Evolutionary conservation across 2,888 invertebrate species (phyloP), one percentile per base, ranked within the genome.

Genomic region (Phortica okadai): DNA sequence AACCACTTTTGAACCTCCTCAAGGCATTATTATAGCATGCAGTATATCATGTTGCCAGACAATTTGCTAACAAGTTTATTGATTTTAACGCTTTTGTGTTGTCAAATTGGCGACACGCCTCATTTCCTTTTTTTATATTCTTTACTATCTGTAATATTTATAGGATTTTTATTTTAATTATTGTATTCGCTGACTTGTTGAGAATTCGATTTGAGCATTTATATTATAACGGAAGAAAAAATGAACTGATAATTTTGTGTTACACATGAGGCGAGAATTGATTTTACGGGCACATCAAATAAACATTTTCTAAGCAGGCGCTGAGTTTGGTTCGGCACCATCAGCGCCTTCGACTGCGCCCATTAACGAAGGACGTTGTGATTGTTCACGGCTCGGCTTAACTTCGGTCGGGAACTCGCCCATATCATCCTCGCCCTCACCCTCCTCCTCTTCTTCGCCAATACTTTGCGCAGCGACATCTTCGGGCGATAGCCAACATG

Each of bases 401-500:
- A 0, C 11, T 0, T 87, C 82, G 0, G 78, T 44, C 5, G 87
- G 50, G 0, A 59, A 16, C 1, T 44, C 67, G 10, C 6, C 21
- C 25, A 74, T 82, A 10, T 81, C 82, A 56, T 79, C 84, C 11
- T 77, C 83, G 11, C 25, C 44, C 1, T 42, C 83, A 8, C 33
- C 80, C 11, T 79, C 83, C 16, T 75, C 80, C 11, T 16, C 75
- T 4, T 44, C 78, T 11, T 82, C 82, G 0, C 64, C 78, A 6
- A 56, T 58, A 6, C 80, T 33, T 0, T 83, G 82, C 67, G 82
- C 85, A 50, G 74, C 75, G 16, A 62, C 16, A 2, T n/a, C 72
- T 1, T 50, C 67, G 45, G 83, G 80, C 3, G 87, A 87, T 50
- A 86, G 50, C 87, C 86, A 88, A 76, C 85, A 86, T 0, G 85